phyloP scores from a whole-genome alignment of 2,888 invertebrate species.

The Dastarcus helophoroides region DNA sequence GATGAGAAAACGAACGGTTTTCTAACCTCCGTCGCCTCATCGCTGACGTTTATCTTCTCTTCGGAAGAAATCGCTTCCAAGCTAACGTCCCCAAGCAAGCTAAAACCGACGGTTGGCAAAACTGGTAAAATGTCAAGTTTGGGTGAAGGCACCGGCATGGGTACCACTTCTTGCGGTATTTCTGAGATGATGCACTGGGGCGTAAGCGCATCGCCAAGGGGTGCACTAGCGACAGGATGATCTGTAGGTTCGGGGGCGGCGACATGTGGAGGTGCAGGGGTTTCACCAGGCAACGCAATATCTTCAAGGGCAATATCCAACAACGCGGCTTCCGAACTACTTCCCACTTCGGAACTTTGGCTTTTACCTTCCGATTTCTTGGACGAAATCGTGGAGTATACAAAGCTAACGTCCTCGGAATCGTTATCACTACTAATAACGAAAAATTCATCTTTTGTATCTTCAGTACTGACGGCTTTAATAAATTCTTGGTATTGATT shows the following conservation, averaged over 20 bases:
- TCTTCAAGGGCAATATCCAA: too few relatives aligned
- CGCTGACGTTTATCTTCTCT: neutral
- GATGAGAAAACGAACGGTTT: constrained; percentile 23
- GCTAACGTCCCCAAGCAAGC: neutral
- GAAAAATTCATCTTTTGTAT: constrained; percentile 23
- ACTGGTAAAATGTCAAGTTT: constrained; percentile 11
- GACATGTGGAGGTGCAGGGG: too few relatives aligned
- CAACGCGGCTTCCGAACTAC: too few relatives aligned
- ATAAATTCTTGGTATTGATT: constrained; percentile 48
- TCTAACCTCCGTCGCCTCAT: constrained; percentile 2
- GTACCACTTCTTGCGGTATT: constrained; percentile 13
- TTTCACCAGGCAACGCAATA: constrained; percentile 7
- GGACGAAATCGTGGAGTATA: too few relatives aligned
- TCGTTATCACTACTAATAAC: too few relatives aligned
- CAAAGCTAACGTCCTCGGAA: too few relatives aligned
- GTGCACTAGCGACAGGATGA: neutral
- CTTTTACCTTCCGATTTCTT: too few relatives aligned
- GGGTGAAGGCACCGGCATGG: constrained; percentile 20
- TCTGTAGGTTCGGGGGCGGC: neutral
- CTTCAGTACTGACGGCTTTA: constrained; percentile 41
- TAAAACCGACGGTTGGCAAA: neutral
- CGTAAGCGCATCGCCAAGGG: neutral
- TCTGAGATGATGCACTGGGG: constrained; percentile 1
- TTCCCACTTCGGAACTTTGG: too few relatives aligned
- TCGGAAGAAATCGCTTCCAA: neutral